A percentile compares a stretch with the other conserved stretches of the same genome.
Evolutionary conservation across 2,888 invertebrate species (phyloP).

Genomic region (Orthosia gothica): DNA sequence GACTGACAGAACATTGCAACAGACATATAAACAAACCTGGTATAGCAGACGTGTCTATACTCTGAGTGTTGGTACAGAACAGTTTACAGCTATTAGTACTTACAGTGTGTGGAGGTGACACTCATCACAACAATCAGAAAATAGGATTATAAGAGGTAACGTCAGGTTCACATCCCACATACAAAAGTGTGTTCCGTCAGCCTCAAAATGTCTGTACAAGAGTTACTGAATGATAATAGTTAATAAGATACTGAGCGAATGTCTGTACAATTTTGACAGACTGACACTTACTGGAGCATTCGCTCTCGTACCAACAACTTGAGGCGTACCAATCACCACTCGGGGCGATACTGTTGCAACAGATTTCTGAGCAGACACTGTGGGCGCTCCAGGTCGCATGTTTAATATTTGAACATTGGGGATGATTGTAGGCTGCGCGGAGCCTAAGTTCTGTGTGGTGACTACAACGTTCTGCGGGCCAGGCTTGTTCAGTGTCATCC

Average conservation of each 20-base stretch:
- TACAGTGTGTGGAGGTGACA: constrained; percentile 41
- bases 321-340: constrained; percentile 96
- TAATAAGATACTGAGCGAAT: constrained; percentile 66
- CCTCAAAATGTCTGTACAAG: constrained; percentile 72
- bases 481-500: constrained; percentile 93
- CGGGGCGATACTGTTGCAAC: constrained; percentile 95
- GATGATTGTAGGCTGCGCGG: constrained; percentile 92
- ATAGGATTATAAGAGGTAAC: constrained; percentile 57
- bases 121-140: constrained; percentile 42
- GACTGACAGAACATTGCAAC: constrained; percentile 71
- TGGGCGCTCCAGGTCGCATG: constrained; percentile 94
- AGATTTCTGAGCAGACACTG: constrained; percentile 94
- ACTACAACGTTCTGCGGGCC: constrained; percentile 89
- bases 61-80: constrained; percentile 60
- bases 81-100: constrained; percentile 48
- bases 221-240: constrained; percentile 62
- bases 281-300: constrained; percentile 94
- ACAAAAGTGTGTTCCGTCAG: constrained; percentile 68
- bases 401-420: constrained; percentile 97
- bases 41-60: constrained; percentile 66
- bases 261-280: constrained; percentile 62
- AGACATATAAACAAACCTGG: constrained; percentile 71
- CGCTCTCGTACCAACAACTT: constrained; percentile 95
- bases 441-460: constrained; percentile 92
- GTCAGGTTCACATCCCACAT: constrained; percentile 58